Base-by-base conservation (phyloP, 2,797 vertebrate genomes). In the Enteromius treurensis region DNA sequence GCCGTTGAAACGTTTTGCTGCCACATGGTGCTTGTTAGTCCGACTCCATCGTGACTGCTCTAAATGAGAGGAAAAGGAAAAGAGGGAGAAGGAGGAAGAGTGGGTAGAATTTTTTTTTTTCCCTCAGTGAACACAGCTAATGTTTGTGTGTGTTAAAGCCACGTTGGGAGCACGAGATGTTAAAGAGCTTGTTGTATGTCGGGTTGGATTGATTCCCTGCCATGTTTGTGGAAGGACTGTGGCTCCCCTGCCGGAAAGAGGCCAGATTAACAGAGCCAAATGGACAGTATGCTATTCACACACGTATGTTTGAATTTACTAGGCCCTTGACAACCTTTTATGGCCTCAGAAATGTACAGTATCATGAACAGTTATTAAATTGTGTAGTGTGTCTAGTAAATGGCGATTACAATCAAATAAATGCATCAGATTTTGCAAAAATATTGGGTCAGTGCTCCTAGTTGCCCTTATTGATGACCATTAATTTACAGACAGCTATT, bases 101-200 rank as follows among this genome's bases (percentile, higher is more conserved):
- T 23, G 77, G 11, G 40, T 53, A 47, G 11, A 51, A 13, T 53
- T n/a, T 29, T 40, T 29, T 40, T 5, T 68, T 29, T 65, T 81
- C 55, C 62, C 70, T 11, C 26, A 67, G 60, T 4, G 23, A 90
- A 89, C 89, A 89, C 89, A 89, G 92, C 91, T 87, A 87, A 85
- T 81, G 58, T 51, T 65, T 79, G 79, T 32, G 79, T 32, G 91
- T 90, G 89, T 90, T 87, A 23, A 53, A 81, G 87, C 91, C 91
- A 92, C 86, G 89, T 88, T n/a, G 37, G 53, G 81, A 87, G 86
- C 89, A 91, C 89, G 47, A 29, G 21, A 65, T 79, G 82, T 84
- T 82, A 79, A 82, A 85, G 79, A 84, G 80, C 45, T 79, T 69
- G 79, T 85, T 84, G 77, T 87, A 62, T 79, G 80, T 77, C 42